Base-by-base conservation (phyloP, 2,797 vertebrate genomes). In the Podarcis lilfordi region DNA sequence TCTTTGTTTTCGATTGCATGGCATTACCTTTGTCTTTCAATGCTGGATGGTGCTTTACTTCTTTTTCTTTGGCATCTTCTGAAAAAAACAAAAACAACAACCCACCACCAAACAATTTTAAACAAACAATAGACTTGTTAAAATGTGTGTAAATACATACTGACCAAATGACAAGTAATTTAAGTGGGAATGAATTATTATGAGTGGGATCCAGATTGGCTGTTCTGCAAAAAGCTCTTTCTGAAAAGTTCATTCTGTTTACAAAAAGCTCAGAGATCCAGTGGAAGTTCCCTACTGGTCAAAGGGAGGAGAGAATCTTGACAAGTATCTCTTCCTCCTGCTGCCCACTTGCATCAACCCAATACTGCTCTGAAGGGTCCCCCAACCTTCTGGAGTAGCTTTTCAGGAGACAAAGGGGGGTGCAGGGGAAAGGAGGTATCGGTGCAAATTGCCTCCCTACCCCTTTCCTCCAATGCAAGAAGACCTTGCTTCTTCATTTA, bases 21-120 rank as follows among this genome's bases (percentile, higher is more conserved):
- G 50, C 37, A 85, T 95, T 96, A 96, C 96, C 96, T 97, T 96
- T 96, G 55, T 96, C 93, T 90, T 97, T 96, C 66, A 82, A 78
- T 91, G 80, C 3, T 75, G 92, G 82, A 81, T 95, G 91, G 91
- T 91, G 94, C 83, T 96, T 97, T 85, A 23, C 88, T 86, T 93
- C 90, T 81, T 95, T 96, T 94, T 93, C 96, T 94, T 96, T 97
- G 69, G 5, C 66, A 75, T 90, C 87, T 90, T 96, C 97, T 97
- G 92, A 11, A 95, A 95, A 83, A 92, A n/a, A 32, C 11, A 81
- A 59, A 93, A 92, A 93, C 7, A 50, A 80, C 9, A 72, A 15
- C 13, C 50, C 50, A 13, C 50, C 11, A 50, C 50, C 50, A 50
- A 50, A 50, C 50, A 50, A 50, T 21, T 89, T 89, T 27, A 94